Evolutionary conservation across 2,797 vertebrate genomes (phyloP).

Genomic region (Lutjanus argentimaculatus): DNA sequence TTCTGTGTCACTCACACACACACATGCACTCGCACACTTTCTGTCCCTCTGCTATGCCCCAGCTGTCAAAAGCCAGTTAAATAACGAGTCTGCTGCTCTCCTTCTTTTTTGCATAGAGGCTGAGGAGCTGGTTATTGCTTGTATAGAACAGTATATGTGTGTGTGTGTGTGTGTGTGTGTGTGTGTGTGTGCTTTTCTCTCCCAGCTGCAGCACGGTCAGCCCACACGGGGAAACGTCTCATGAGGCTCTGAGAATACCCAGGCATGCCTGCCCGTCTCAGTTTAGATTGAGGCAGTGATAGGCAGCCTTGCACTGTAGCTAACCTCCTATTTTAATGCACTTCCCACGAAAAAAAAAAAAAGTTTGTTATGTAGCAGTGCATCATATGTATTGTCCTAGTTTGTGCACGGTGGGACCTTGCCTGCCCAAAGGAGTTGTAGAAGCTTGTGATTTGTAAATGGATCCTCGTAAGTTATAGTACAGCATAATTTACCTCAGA

Average conservation of each 20-base stretch:
- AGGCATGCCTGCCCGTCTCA: conserved; percentile 57
- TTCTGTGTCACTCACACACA: conserved; percentile 33
- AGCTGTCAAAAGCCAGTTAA: conserved; percentile 96
- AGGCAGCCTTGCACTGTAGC: conserved; percentile 50
- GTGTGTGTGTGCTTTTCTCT: conserved; percentile 35
- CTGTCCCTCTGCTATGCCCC: conserved; percentile 92
- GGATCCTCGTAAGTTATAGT: conserved; percentile 39
- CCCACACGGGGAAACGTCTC: conserved; percentile 66
- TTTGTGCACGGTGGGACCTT: conserved; percentile 38
- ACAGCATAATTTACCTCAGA: conserved; percentile 46
- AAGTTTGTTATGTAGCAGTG: conserved; percentile 2
- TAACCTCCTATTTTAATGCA: conserved; percentile 60
- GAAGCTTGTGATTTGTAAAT: conserved; percentile 50
- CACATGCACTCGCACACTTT: conserved; percentile 70
- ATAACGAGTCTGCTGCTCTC: conserved; percentile 90
- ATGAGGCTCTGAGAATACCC: conserved; percentile 61
- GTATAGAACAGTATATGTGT: conserved; percentile 35
- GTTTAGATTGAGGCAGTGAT: conserved; percentile 65
- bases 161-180: no score
- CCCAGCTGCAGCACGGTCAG: conserved; percentile 59
- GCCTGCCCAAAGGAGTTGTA: conserved; percentile 23
- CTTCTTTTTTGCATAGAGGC: conserved; percentile 67
- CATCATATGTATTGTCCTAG: conserved; percentile 39
- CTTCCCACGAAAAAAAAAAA: conserved; percentile 36
- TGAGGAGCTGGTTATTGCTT: conserved; percentile 67